A percentile compares a stretch with the other conserved stretches of the same genome.
These are phyloP conservation scores for Meteorus sp. DNA, from an alignment of 1,140 invertebrate species.

Conservation along the genomic window DNA sequence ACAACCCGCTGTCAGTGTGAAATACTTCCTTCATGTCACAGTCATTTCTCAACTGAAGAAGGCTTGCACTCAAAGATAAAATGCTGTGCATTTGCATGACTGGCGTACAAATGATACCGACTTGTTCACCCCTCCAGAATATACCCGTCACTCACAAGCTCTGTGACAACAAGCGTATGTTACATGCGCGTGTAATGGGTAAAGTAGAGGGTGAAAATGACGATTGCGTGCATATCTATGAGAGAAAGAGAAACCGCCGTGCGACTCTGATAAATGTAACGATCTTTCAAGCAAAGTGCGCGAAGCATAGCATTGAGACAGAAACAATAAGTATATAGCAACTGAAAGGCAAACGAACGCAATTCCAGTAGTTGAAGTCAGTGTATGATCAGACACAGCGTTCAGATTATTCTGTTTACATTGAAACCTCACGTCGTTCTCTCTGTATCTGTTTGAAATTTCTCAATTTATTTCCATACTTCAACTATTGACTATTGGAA, in stretches of 20 bases:
- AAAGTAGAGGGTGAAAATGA: constrained; percentile 11
- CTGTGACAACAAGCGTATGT: constrained; percentile 18
- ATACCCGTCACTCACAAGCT: constrained; percentile 18
- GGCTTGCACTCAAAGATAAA: constrained; percentile 27
- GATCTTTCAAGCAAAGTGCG: constrained; percentile 4
- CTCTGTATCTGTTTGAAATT: no score
- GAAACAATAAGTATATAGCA: not conserved
- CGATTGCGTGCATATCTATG: constrained; percentile 15
- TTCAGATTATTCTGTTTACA: no score
- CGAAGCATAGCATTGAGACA: not conserved
- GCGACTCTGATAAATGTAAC: constrained; percentile 20
- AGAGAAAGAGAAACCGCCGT: constrained; percentile 5
- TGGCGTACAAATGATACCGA: constrained; percentile 25
- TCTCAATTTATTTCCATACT: no score
- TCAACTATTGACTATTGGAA: no score
- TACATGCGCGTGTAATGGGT: constrained; percentile 27
- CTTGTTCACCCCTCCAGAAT: no score
- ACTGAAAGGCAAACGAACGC: not conserved
- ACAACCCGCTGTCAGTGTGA: no score
- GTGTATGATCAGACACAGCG: constrained; percentile 7
- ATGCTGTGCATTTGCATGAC: constrained; percentile 29
- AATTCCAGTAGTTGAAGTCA: constrained; percentile 8
- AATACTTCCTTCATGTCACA: no score
- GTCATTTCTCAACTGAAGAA: not conserved
- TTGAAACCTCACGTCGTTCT: no score